phyloP scores from a whole-genome alignment of 2,113 vertebrate genomes.

The Psilopogon haemacephalus region DNA sequence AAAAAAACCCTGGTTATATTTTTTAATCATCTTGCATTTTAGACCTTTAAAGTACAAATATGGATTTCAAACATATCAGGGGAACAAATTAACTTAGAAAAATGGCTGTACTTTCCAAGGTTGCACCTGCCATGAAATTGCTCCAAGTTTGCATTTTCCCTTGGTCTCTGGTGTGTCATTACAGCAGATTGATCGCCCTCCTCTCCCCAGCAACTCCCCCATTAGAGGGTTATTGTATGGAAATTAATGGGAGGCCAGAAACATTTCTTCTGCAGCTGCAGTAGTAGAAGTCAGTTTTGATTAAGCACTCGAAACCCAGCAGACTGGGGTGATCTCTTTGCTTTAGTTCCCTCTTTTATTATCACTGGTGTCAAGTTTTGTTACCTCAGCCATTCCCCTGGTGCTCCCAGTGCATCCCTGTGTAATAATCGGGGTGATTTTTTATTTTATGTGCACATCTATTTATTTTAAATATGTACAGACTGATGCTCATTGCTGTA shows the following conservation, averaged over 20 bases:
- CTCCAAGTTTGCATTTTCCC: constrained; percentile 82
- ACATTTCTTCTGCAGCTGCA: constrained; percentile 80
- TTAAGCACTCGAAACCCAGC: constrained; percentile 70
- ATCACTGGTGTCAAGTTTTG: constrained; percentile 65
- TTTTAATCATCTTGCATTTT: constrained; percentile 79
- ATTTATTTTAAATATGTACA: constrained; percentile 39
- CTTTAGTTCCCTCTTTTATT: constrained; percentile 72
- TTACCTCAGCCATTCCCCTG: constrained; percentile 18
- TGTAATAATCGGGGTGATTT: constrained; percentile 48
- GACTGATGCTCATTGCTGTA: not conserved
- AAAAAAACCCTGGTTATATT: constrained; percentile 69
- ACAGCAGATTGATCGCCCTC: constrained; percentile 79
- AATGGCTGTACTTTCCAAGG: constrained; percentile 79
- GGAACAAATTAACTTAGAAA: constrained; percentile 83
- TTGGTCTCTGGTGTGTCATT: constrained; percentile 78
- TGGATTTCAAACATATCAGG: constrained; percentile 82
- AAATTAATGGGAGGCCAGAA: constrained; percentile 81
- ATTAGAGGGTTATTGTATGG: constrained; percentile 84
- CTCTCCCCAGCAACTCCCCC: constrained; percentile 75
- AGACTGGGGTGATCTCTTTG: constrained; percentile 70
- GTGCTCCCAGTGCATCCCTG: constrained; percentile 12
- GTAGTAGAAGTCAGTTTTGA: constrained; percentile 79
- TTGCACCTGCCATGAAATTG: constrained; percentile 83
- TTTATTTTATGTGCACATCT: constrained; percentile 43
- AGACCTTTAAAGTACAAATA: constrained; percentile 82